Base-by-base conservation (phyloP, 2,888 invertebrate genomes). In the Morpho helenor region DNA sequence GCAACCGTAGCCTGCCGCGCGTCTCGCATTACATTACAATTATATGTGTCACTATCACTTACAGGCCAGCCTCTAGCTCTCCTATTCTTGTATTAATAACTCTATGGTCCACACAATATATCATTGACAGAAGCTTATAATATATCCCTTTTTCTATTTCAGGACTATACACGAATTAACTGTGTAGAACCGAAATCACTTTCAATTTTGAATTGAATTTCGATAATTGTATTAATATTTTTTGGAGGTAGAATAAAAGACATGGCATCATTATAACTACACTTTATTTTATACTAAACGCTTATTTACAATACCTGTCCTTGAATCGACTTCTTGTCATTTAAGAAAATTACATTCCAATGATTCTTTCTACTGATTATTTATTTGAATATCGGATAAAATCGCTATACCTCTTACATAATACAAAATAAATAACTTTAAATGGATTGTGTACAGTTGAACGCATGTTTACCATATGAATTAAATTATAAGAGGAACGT, bases 381-480 rank as follows among this genome's bases (percentile, higher is more conserved):
- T 23, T 57, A 46, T 54, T 65, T 54, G 52, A 66, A 63, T 61
- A 69, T 39, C 39, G n/a, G 42, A 57, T 64, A 51, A 53, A 54
- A 52, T 56, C 65, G 59, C 62, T 59, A 61, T 64, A 64, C 66
- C 66, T 67, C 62, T 69, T 76, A 76, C 75, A 82, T 73, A 75
- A 78, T 80, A 83, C 71, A 82, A 79, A 84, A 86, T 86, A 86
- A 87, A 87, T 85, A 83, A 76, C 76, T 75, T 76, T 68, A 80
- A 51, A 16, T 43, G 42, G 40, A 72, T 45, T 45, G 71, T 58
- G 69, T 73, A 72, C 73, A 74, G 73, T 75, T 77, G 70, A 73
- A 72, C 63, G 63, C 49, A 42, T 31, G 31, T 31, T 31, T 5
- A 31, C 31, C 3, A 31, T 31, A 31, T 31, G 4, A 2, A 0